Base-by-base conservation (phyloP, 2,888 invertebrate species). In the Rhagonycha fulva region DNA sequence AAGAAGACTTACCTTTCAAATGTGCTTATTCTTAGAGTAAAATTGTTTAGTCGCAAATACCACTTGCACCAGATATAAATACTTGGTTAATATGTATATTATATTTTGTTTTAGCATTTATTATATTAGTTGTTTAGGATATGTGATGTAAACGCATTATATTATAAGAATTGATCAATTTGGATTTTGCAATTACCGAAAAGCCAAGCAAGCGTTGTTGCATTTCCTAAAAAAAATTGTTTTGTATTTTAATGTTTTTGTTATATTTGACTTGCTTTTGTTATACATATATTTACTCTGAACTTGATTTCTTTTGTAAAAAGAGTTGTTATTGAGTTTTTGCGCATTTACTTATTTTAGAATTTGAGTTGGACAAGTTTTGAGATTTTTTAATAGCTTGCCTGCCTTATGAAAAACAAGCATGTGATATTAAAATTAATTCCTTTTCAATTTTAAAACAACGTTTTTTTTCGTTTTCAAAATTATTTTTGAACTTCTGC, bases 371-470 rank as follows among this genome's bases (percentile, higher is more conserved):
- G 63, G 14, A 23, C 26, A 24, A 24, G 23, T 24, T 66, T 66
- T 66, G 62, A 23, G 62, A 62, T 62, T 62, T 62, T 62, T 66
- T n/a, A 66, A 66, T 66, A 24, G 23, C 26, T 24, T 24, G 23
- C 23, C 26, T 66, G 63, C 63, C 63, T 66, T 66, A 66, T 24
- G 23, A 66, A 26, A 26, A 66, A 66, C 26, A 66, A 66, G 26
- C 63, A 24, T 66, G 63, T 66, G 63, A 66, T 66, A 66, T 66
- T 66, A 66, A 66, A 66, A 66, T 66, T 66, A 66, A 66, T 66
- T 66, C 63, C 63, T 66, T 66, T 66, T 47, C 47, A 47, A 47
- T n/a, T n/a, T 47, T 47, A 47, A 47, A 47, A n/a, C 47, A 47
- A 47, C 5, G n/a, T n/a, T 12, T 47, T 5, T 14, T 62, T 66